Evolutionary conservation across 2,797 vertebrate genomes (phyloP), one percentile per base, ranked within the genome.

Genomic region (Amazona ochrocephala): DNA sequence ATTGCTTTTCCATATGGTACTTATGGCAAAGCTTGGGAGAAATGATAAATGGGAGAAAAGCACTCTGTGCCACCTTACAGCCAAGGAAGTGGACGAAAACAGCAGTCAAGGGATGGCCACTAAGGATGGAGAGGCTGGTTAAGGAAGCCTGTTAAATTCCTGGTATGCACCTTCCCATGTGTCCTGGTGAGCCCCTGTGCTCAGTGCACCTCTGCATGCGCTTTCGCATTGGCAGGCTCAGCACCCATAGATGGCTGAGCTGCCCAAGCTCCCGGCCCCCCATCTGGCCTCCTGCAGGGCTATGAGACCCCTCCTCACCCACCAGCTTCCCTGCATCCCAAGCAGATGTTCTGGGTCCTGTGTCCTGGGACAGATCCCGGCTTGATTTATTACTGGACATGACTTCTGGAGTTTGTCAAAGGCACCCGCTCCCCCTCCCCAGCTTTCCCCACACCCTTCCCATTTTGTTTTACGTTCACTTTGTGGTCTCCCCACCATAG

Each of bases 331-430:
- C 50, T 6, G 8, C 82, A 91, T 76, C 84, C 92, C 62, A 81
- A 96, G 91, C 96, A 97, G 96, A 97, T 97, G 95, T 96, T 95
- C 85, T 78, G 90, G 92, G 94, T 95, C 90, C 94, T 48, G 83
- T 72, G 75, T 83, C 68, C 90, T 0, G 11, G 84, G 96, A 96
- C 61, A 15, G 86, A 88, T 80, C 78, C 65, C 5, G 1, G 74
- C 83, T 89, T 96, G 96, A 96, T 96, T 97, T 96, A 96, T 93
- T 88, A 89, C 93, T 94, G 94, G 92, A 95, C 70, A 34, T 94
- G 93, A 95, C 95, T 97, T 91, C 97, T 96, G 96, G 93, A 96
- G 95, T 94, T 92, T 68, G 95, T 96, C 95, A 95, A 92, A 95
- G 51, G 82, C 95, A 91, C 95, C 80, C 91, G 2, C 84, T 92